Base-by-base conservation (phyloP, 2,113 vertebrate genomes). In the Coptodon rendalli region DNA sequence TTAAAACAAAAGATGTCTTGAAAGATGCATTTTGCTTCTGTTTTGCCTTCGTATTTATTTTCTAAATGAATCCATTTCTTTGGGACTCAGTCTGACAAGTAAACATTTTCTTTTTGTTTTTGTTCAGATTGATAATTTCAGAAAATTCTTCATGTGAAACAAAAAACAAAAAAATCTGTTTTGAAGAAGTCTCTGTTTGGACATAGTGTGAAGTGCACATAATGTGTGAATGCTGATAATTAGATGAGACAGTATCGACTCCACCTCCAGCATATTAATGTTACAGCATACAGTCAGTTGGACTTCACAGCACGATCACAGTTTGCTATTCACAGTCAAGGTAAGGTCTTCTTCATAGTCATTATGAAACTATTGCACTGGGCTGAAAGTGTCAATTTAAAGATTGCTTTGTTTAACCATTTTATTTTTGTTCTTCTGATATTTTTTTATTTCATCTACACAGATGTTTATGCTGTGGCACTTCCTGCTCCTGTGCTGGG, bases 391-490 rank as follows among this genome's bases (percentile, higher is more conserved):
- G 24, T 50, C 3, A 17, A 5, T 78, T 19, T 50, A 76, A 78
- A 19, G 16, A 31, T n/a, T 50, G 1, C 71, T 27, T 80, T 56
- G 50, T 56, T 66, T 52, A 36, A 52, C 29, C n/a, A 4, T 83
- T 36, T 53, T 8, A 5, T 53, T 34, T 36, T 73, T 73, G n/a
- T 24, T 5, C 17, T n/a, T n/a, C 22, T 61, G 9, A 7, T 6
- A 4, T 27, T 12, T 53, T 57, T 38, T 27, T 8, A 57, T 57
- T 81, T 27, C 4, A 24, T 54, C 50, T 7, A 38, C 22, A n/a
- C 81, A 91, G 87, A 92, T 92, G 91, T n/a, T 6, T 1, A 40
- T 5, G 34, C 48, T 91, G 61, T 87, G 86, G 90, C 38, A 38
- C 2, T 5, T 89, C 84, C 13, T 90, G 80, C 56, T 93, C 80